Evolutionary conservation across 1,140 invertebrate genomes (phyloP).

Genomic region (Drosophila nannoptera): DNA sequence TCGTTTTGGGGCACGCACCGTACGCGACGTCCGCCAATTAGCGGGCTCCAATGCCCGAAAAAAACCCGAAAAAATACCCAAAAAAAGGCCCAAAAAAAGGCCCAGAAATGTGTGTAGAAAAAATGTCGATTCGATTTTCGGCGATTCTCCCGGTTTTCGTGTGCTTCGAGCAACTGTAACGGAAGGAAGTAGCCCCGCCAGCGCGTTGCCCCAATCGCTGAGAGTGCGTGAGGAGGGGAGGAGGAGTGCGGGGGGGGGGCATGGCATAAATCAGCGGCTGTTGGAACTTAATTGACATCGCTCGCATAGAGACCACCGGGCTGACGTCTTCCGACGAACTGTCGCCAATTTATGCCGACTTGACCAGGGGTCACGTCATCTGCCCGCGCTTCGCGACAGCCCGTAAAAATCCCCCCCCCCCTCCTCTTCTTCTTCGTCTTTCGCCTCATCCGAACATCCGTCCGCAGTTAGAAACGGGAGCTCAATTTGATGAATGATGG

Average conservation of each 20-base stretch:
- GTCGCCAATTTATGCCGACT: conserved; percentile 66
- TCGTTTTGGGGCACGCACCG: conserved; percentile 51
- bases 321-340: conserved; percentile 65
- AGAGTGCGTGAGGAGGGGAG: too few relatives aligned
- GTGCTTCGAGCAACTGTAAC: conserved; percentile 61
- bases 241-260: conserved; percentile 22
- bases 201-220: conserved; percentile 10
- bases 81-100: neutral
- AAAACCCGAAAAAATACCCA: neutral
- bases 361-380: conserved; percentile 63
- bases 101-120: too few relatives aligned
- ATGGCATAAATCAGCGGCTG: conserved; percentile 70
- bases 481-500: too few relatives aligned
- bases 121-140: conserved; percentile 3
- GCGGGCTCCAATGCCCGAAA: conserved; percentile 54
- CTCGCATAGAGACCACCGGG: conserved; percentile 64
- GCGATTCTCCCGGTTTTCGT: conserved; percentile 4
- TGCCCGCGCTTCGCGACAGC: conserved; percentile 66
- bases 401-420: conserved; percentile 43
- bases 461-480: neutral
- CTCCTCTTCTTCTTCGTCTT: neutral
- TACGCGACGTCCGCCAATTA: conserved; percentile 71
- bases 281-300: conserved; percentile 67
- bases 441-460: neutral
- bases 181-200: conserved; percentile 61